Conservation (phyloP, 2,113 vertebrate species). For the Rhabdornis inornatus region DNA sequence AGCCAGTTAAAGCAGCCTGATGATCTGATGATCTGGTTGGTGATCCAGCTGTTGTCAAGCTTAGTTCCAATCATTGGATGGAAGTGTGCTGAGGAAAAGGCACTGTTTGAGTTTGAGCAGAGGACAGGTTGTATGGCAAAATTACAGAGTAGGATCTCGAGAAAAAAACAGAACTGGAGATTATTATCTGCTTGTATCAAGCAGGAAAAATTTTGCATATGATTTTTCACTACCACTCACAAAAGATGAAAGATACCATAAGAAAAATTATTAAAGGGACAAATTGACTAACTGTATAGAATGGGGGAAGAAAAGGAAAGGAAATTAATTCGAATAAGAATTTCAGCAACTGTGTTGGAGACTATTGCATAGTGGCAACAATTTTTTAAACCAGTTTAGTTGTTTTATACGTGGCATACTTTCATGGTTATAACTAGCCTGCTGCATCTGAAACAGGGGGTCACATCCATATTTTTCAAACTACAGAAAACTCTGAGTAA, state of each 20-base stretch:
- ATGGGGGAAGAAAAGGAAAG: neutral
- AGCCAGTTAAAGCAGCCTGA: neutral
- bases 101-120: neutral
- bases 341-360: neutral
- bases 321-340: neutral
- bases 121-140: neutral
- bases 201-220: neutral
- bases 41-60: neutral
- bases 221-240: neutral
- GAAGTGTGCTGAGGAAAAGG: neutral
- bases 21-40: accelerated
- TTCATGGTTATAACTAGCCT: neutral
- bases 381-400: neutral
- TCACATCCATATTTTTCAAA: neutral
- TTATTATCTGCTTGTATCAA: neutral
- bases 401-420: neutral
- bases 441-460: neutral
- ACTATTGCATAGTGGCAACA: neutral
- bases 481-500: neutral
- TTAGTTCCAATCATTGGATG: neutral
- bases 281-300: neutral
- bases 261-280: neutral
- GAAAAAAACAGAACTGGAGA: neutral
- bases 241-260: neutral
- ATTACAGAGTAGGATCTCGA: neutral